Evolutionary conservation across 2,797 vertebrate genomes (phyloP).

Genomic region (Lophius americanus): DNA sequence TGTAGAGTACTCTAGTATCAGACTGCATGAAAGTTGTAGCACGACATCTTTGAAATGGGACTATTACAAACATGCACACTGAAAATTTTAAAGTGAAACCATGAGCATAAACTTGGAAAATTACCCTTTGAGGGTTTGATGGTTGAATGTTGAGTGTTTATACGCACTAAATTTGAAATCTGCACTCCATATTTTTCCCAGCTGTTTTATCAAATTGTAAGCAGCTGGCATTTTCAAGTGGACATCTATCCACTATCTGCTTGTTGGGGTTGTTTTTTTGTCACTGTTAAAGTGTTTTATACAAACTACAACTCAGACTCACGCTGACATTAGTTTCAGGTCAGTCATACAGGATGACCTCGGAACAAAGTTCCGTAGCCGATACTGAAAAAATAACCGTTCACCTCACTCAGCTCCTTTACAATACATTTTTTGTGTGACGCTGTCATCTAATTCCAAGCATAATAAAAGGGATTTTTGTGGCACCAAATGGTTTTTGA

Average conservation of each 20-base stretch:
- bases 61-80: background rate
- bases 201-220: slow-evolving; percentile 1
- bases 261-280: too few species aligned
- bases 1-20: too few species aligned
- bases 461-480: slow-evolving; percentile 5
- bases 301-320: slow-evolving; percentile 3
- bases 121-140: background rate
- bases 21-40: too few species aligned
- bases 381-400: background rate
- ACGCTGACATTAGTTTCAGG: slow-evolving; percentile 15
- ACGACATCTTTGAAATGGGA: too few species aligned
- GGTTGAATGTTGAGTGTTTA: background rate
- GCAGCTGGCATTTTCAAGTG: background rate
- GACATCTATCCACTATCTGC: background rate
- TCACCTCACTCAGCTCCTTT: background rate
- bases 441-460: background rate
- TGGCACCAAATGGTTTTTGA: background rate
- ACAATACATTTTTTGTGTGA: background rate
- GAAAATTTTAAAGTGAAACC: background rate
- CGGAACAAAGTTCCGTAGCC: background rate
- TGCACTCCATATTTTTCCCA: background rate
- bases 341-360: slow-evolving; percentile 10
- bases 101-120: background rate
- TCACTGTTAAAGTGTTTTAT: background rate
- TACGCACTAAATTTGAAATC: background rate